Conservation (phyloP, 2,113 vertebrate species). For the Oreotrochilus melanogaster region DNA sequence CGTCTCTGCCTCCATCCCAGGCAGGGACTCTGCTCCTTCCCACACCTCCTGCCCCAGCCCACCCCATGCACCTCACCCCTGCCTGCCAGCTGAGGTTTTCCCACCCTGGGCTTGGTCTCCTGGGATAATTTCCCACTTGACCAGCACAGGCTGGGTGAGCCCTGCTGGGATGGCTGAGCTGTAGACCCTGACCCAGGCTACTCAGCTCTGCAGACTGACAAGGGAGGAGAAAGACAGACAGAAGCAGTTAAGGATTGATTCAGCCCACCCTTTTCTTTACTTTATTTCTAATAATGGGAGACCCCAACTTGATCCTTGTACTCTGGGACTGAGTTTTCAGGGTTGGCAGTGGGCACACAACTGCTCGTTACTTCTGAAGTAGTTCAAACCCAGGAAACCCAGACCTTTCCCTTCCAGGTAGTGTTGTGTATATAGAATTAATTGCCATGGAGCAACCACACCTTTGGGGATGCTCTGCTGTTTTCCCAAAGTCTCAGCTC, state of each 20-base stretch:
- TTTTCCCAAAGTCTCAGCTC: background rate
- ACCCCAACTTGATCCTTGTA: background rate
- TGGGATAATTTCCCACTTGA: background rate
- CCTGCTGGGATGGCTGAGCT: background rate
- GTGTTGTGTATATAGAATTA: background rate
- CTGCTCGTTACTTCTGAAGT: background rate
- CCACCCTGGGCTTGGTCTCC: background rate
- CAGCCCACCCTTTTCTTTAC: background rate
- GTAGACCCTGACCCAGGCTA: background rate
- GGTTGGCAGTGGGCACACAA: background rate
- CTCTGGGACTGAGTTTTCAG: background rate
- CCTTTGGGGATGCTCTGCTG: background rate
- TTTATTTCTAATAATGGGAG: background rate
- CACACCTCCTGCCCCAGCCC: too few species aligned
- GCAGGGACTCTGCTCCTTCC: too few species aligned
- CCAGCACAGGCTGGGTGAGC: background rate
- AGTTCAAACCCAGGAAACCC: background rate
- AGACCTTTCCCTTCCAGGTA: background rate
- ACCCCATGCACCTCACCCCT: too few species aligned
- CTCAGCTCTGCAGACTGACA: background rate
- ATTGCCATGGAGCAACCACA: background rate
- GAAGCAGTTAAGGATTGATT: background rate
- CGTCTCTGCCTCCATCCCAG: too few species aligned
- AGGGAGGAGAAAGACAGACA: fast-evolving
- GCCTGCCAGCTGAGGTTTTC: background rate